Conservation (phyloP, 2,797 vertebrate species). For the Cryptoblepharus egeriae region DNA sequence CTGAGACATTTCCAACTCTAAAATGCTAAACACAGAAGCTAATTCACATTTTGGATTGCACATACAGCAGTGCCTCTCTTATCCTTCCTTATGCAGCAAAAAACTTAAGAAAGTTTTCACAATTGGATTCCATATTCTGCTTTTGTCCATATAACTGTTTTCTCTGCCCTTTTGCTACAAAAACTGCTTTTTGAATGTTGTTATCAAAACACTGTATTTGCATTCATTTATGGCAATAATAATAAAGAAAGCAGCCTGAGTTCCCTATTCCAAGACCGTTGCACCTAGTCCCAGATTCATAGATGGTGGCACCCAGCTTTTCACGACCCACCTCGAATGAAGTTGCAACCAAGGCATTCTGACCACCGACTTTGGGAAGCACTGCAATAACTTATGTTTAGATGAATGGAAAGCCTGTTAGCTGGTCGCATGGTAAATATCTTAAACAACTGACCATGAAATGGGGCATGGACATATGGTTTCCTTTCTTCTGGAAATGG, state of each 20-base stretch:
- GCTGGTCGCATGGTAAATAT: not conserved
- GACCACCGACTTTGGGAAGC: too few species aligned
- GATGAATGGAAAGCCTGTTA: not conserved
- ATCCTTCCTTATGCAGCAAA: not conserved
- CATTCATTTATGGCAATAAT: too few species aligned
- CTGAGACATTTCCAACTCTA: slow-evolving; percentile 51
- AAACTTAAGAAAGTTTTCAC: not conserved
- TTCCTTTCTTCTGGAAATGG: not conserved
- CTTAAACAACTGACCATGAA: not conserved
- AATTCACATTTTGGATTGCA: slow-evolving; percentile 49
- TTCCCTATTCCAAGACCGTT: too few species aligned
- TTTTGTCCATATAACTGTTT: not conserved
- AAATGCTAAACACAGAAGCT: slow-evolving; percentile 54
- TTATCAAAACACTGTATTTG: too few species aligned
- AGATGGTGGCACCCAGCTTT: too few species aligned
- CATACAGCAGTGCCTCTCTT: not conserved
- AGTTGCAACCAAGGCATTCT: too few species aligned
- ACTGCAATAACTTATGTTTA: not conserved
- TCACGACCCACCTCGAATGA: too few species aligned
- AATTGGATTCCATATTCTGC: too few species aligned
- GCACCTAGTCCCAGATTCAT: too few species aligned
- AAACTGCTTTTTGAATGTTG: too few species aligned
- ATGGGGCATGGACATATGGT: not conserved
- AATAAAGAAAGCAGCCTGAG: too few species aligned
- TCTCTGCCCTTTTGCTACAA: too few species aligned